Evolutionary conservation across 2,113 vertebrate genomes (phyloP).

Genomic region (Equus przewalskii): DNA sequence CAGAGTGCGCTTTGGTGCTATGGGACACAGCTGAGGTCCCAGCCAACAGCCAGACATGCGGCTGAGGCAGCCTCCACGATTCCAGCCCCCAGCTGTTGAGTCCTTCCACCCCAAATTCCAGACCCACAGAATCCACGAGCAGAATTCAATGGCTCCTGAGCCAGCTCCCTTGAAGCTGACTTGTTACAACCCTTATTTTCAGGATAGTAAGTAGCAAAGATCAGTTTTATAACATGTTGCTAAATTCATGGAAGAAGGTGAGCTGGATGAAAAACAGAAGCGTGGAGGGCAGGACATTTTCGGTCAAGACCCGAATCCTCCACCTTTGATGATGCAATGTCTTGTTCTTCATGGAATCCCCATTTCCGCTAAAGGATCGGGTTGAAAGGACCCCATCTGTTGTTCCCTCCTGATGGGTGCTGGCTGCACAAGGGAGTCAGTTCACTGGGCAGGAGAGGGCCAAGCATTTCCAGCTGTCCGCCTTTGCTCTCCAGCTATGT

Average conservation of each 20-base stretch:
- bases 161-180: background rate
- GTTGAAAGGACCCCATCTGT: background rate
- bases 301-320: background rate
- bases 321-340: background rate
- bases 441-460: background rate
- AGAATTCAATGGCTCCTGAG: background rate
- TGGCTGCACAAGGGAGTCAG: background rate
- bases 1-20: background rate
- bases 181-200: background rate
- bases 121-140: background rate
- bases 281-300: background rate
- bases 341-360: background rate
- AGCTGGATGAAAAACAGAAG: background rate
- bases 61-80: background rate
- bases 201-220: background rate
- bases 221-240: background rate
- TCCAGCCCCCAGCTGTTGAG: background rate
- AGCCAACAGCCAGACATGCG: background rate
- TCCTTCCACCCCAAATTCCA: constrained; percentile 29
- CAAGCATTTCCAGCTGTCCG: background rate
- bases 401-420: background rate
- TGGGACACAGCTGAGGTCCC: background rate
- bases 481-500: background rate
- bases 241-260: background rate
- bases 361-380: background rate